Percentiles rank a stretch among this genome's conserved stretches.
Evolutionary conservation across 1,140 invertebrate species (phyloP).

Genomic region (Triops longicaudatus): DNA sequence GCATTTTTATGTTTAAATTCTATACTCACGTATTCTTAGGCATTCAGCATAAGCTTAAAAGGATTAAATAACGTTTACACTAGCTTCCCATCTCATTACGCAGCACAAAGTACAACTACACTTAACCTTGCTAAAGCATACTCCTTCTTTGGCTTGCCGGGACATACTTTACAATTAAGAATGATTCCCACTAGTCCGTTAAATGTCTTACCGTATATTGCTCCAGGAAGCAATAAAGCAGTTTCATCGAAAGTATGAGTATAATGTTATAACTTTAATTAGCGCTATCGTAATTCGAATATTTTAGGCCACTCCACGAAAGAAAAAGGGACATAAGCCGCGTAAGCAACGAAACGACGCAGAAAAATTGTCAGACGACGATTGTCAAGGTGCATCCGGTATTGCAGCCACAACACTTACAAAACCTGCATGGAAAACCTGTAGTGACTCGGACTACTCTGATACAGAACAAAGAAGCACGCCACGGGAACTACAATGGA

Average conservation of each 20-base stretch:
- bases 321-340: conserved; percentile 3
- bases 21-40: not conserved
- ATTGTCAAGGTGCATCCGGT: not conserved
- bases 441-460: conserved; percentile 18
- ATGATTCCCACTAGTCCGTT: not conserved
- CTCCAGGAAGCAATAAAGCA: not conserved
- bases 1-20: not conserved
- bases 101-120: not conserved
- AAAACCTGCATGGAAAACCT: conserved; percentile 18
- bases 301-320: not conserved
- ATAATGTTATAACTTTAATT: not conserved
- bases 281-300: not conserved
- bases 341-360: not conserved
- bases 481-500: conserved; percentile 18
- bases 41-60: not conserved
- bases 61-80: not conserved
- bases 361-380: not conserved
- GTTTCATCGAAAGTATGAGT: not conserved
- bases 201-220: not conserved
- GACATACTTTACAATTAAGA: not conserved
- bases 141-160: conserved; percentile 16
- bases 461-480: not conserved
- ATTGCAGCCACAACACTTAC: not conserved
- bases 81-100: not conserved
- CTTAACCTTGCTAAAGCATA: conserved; percentile 11